phyloP scores from a whole-genome alignment of 2,797 vertebrate genomes.

The Muscicapa comitata region DNA sequence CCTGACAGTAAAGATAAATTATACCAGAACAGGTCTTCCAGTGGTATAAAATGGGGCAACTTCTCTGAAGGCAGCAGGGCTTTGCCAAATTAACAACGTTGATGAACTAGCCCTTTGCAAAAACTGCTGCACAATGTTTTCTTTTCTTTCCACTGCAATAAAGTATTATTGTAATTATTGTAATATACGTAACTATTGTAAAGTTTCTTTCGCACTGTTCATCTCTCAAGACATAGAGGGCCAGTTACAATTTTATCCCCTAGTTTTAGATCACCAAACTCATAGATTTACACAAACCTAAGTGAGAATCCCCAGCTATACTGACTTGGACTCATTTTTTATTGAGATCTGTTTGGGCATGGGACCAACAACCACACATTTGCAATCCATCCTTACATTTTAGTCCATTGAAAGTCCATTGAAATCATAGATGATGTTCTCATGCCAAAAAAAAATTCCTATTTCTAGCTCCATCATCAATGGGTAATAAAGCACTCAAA shows the following conservation, averaged over 20 bases:
- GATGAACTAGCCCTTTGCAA: background rate
- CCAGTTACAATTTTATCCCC: background rate
- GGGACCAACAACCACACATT: background rate
- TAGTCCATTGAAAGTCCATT: background rate
- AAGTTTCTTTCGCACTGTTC: background rate
- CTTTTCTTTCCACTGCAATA: background rate
- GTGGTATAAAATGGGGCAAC: background rate
- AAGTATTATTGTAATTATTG: too few relatives aligned
- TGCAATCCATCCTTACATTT: background rate
- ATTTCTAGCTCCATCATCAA: background rate
- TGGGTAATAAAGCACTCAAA: background rate
- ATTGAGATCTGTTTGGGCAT: background rate
- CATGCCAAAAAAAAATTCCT: background rate
- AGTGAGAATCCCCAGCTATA: background rate
- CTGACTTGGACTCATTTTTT: background rate
- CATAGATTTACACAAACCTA: background rate
- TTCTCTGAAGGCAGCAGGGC: background rate
- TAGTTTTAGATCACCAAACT: background rate
- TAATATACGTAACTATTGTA: too few relatives aligned
- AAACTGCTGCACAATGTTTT: background rate
- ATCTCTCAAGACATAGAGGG: background rate
- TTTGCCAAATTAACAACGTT: background rate
- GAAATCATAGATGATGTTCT: background rate
- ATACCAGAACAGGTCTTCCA: background rate
- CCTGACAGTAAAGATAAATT: background rate